Evolutionary conservation across 1,140 invertebrate species (phyloP).

Genomic region (Drosophila malerkotliana): DNA sequence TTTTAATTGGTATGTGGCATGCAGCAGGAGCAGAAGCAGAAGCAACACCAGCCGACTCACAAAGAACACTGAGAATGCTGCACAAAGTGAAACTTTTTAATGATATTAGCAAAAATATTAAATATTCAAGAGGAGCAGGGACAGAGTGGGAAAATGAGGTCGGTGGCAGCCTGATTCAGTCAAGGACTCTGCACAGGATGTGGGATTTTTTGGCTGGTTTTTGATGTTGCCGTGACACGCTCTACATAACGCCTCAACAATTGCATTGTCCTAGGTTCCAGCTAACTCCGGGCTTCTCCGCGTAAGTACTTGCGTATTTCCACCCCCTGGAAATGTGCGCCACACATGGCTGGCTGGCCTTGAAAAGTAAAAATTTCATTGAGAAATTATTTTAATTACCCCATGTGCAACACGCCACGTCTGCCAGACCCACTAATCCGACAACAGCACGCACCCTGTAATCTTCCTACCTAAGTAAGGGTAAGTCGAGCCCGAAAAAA

Average conservation of each 20-base stretch:
- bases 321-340: conserved; percentile 64
- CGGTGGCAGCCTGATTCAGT: conserved; percentile 32
- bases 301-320: conserved; percentile 26
- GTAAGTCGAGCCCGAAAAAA: conserved; percentile 23
- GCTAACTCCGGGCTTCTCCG: conserved; percentile 6
- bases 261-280: conserved; percentile 28
- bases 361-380: conserved; percentile 68
- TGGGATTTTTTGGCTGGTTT: conserved; percentile 53
- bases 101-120: conserved; percentile 71
- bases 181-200: conserved; percentile 63
- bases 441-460: conserved; percentile 66
- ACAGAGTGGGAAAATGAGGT: neutral
- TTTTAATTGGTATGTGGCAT: conserved; percentile 65
- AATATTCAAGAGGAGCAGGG: conserved; percentile 36
- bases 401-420: conserved; percentile 40
- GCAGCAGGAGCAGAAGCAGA: conserved; percentile 7
- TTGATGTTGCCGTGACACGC: conserved; percentile 53
- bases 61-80: conserved; percentile 47
- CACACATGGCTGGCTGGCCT: conserved; percentile 70
- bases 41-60: conserved; percentile 12
- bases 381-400: conserved; percentile 79
- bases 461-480: conserved; percentile 54
- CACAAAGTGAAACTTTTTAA: conserved; percentile 77
- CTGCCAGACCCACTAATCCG: conserved; percentile 25
- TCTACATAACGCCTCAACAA: conserved; percentile 51